Evolutionary conservation across 2,888 invertebrate species (phyloP).

Genomic region (Cantharis flavilabris): DNA sequence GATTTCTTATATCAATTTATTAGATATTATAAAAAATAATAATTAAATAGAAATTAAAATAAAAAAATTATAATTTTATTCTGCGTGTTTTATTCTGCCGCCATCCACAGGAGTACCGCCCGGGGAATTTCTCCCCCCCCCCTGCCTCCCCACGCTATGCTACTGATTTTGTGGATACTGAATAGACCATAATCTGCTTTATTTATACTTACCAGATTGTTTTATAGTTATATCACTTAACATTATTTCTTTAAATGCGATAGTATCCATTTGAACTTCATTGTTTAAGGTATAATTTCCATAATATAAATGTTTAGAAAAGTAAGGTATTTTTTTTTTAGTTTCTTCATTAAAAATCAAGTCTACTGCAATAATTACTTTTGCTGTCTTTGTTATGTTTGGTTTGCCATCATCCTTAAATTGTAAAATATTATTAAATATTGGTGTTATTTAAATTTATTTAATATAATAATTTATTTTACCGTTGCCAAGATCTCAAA

Average conservation of each 20-base stretch:
- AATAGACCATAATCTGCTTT: too few species aligned
- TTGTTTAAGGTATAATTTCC: background rate
- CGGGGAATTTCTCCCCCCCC: too few species aligned
- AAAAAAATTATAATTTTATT: too few species aligned
- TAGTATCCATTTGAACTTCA: background rate
- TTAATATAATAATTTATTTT: background rate
- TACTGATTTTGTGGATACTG: too few species aligned
- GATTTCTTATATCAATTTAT: too few species aligned
- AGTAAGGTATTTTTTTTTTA: slow-evolving; percentile 2
- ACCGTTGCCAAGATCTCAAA: slow-evolving; percentile 10
- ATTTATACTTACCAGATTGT: background rate
- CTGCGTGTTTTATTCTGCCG: too few species aligned
- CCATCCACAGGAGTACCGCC: too few species aligned
- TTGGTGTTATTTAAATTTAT: background rate
- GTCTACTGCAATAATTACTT: background rate
- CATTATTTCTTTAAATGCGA: background rate
- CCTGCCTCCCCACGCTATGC: too few species aligned
- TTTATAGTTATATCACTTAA: background rate
- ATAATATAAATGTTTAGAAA: slow-evolving; percentile 4
- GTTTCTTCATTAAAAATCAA: background rate
- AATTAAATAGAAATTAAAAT: too few species aligned
- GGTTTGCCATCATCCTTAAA: background rate
- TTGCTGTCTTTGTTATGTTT: background rate
- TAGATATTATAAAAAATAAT: too few species aligned
- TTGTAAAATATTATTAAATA: background rate